Evolutionary conservation across 2,797 vertebrate species (phyloP).

Genomic region (Vipera latastei): DNA sequence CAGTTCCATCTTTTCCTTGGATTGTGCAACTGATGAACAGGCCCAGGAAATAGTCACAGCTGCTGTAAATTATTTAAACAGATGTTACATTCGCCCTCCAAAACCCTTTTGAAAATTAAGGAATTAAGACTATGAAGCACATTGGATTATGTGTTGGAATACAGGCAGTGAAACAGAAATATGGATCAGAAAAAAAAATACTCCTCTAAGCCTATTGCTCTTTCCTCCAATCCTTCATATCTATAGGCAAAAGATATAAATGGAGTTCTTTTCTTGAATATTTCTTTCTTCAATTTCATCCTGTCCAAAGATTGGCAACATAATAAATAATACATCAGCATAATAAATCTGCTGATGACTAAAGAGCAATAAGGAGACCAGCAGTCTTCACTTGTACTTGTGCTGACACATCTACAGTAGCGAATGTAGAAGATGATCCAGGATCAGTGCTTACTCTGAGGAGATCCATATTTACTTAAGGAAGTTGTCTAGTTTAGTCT

Average conservation of each 20-base stretch:
- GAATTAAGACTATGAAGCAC: neutral
- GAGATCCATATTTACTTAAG: slow-evolving; percentile 67
- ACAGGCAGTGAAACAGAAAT: neutral
- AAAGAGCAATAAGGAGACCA: neutral
- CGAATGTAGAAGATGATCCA: neutral
- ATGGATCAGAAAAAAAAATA: neutral
- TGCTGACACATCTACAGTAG: neutral
- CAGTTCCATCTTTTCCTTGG: neutral
- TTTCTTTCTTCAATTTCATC: neutral
- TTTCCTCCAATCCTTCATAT: neutral
- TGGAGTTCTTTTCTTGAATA: neutral
- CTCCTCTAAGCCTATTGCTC: neutral
- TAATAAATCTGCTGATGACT: neutral
- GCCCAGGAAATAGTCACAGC: neutral
- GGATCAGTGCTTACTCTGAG: neutral
- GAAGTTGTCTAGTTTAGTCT: slow-evolving; percentile 82
- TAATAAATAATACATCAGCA: neutral
- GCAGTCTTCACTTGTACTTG: neutral
- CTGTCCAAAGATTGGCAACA: neutral
- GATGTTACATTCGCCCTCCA: neutral
- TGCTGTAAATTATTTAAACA: neutral
- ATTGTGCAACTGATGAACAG: neutral
- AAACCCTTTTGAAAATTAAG: neutral
- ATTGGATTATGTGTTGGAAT: neutral
- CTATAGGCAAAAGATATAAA: neutral